phyloP scores from a whole-genome alignment of 2,888 invertebrate genomes.

The Drosophila sordidula region DNA sequence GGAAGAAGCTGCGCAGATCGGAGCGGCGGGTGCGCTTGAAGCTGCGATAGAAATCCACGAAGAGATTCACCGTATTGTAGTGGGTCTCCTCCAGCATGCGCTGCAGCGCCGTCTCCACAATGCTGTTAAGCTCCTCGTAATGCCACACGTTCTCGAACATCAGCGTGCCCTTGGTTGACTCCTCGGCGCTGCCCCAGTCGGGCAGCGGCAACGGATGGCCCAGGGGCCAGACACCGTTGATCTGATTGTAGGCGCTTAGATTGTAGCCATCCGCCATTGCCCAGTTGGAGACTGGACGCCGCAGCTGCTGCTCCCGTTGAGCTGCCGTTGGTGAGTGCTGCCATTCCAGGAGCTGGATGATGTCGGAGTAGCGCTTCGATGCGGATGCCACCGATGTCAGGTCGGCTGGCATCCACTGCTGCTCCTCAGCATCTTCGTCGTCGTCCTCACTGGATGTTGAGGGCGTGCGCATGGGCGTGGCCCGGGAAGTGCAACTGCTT shows the following conservation, averaged over 20 bases:
- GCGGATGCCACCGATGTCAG: conserved; percentile 82
- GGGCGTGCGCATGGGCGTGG: conserved; percentile 21
- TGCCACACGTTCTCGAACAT: conserved; percentile 85
- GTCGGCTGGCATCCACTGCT: conserved; percentile 60
- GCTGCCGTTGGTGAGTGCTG: conserved; percentile 28
- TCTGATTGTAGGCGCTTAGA: conserved; percentile 85
- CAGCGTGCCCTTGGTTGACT: conserved; percentile 85
- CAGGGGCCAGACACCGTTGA: conserved; percentile 88
- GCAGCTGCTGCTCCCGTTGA: conserved; percentile 18
- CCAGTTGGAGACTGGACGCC: conserved; percentile 57
- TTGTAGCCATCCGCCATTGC: conserved; percentile 84
- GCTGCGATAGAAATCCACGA: conserved; percentile 89
- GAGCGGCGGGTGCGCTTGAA: conserved; percentile 88
- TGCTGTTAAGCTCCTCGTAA: conserved; percentile 92
- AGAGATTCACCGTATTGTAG: conserved; percentile 95
- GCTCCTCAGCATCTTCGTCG: conserved; percentile 62
- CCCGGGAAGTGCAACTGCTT: conserved; percentile 45
- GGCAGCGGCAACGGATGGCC: conserved; percentile 91
- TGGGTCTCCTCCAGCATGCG: conserved; percentile 92
- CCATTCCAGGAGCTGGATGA: conserved; percentile 67
- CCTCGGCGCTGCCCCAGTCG: conserved; percentile 87
- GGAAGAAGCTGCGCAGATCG: conserved; percentile 90
- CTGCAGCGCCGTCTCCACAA: conserved; percentile 92
- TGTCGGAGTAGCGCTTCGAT: conserved; percentile 82
- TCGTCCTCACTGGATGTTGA: conserved; percentile 75